Percentiles rank a stretch among this genome's conserved stretches.
These are phyloP conservation scores for Myotis daubentonii DNA, from an alignment of 2,797 vertebrate genomes.

Conservation along the genomic window DNA sequence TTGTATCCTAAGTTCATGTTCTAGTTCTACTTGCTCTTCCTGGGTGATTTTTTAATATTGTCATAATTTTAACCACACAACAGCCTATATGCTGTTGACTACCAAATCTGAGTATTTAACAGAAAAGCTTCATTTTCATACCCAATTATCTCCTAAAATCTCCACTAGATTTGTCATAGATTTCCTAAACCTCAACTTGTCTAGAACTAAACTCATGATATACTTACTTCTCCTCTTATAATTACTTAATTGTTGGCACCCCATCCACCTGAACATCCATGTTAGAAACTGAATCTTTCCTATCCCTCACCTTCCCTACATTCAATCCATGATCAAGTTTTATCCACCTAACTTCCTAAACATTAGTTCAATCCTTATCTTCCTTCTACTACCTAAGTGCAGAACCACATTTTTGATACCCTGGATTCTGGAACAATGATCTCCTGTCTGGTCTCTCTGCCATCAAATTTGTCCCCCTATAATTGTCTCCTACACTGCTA, in stretches of 20 bases:
- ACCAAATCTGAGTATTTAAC: constrained; percentile 23
- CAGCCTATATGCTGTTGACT: not conserved
- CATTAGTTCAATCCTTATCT: not conserved
- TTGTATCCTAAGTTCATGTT: not conserved
- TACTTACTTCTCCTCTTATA: not conserved
- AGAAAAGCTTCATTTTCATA: not conserved
- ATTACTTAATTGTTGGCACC: not conserved
- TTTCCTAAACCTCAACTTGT: not conserved
- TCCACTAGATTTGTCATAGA: not conserved
- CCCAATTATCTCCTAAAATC: not conserved
- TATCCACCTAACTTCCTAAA: not conserved
- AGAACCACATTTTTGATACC: not conserved
- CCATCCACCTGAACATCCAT: not conserved
- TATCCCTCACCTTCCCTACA: not conserved
- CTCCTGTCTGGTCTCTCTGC: not conserved
- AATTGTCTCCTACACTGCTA: not conserved
- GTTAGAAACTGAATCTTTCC: not conserved
- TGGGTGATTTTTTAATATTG: constrained; percentile 34
- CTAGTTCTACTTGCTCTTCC: constrained; percentile 29
- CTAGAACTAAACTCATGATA: constrained; percentile 22
- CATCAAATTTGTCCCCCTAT: not conserved
- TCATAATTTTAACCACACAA: constrained; percentile 14
- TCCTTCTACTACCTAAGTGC: not conserved
- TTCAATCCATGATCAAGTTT: not conserved
- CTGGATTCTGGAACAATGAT: not conserved